Evolutionary conservation across 2,797 vertebrate species (phyloP), one percentile per base, ranked within the genome.

Genomic region (Typhlichthys eigenmanni): DNA sequence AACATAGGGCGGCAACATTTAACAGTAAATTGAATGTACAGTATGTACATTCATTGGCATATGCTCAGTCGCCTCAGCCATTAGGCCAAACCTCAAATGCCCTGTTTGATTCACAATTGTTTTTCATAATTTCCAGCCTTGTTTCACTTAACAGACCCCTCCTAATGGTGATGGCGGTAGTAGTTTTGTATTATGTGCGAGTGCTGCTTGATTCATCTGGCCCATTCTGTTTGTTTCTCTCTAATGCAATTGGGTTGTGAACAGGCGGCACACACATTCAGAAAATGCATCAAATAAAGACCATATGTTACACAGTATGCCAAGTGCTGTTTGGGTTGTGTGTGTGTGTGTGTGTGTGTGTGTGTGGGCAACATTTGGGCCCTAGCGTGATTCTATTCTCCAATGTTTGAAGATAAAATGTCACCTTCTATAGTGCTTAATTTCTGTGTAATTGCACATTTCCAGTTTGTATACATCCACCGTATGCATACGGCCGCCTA

Each of bases 11-110:
- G 81, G 74, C 67, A 78, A 74, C 65, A 68, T 68, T 89, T 85
- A 89, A 78, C 89, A 90, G 87, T 84, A 81, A 84, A 68, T 77
- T 83, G 88, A 89, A 88, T 90, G 74, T 83, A 80, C 75, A 51
- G 19, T 71, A 70, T 69, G 55, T 64, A 46, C 51, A 12, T 45
- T 24, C 16, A 53, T 47, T 29, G 58, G 55, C 45, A 29, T 54
- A 51, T 10, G 55, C 53, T 34, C 34, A 47, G 32, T 57, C 32
- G 32, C 13, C 24, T 11, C 54, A 56, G 51, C 54, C 52, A 49
- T 38, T 52, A 65, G 48, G 48, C 60, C 71, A 73, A 73, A 47
- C 34, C 70, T 54, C 13, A 71, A 73, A 32, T 38, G n/a, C 59
- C 74, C 43, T 19, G 4, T 58, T 68, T 55, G 17, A 76, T 72